Base-by-base conservation (phyloP, 2,797 vertebrate genomes). In the Perdix hodgsoniae region DNA sequence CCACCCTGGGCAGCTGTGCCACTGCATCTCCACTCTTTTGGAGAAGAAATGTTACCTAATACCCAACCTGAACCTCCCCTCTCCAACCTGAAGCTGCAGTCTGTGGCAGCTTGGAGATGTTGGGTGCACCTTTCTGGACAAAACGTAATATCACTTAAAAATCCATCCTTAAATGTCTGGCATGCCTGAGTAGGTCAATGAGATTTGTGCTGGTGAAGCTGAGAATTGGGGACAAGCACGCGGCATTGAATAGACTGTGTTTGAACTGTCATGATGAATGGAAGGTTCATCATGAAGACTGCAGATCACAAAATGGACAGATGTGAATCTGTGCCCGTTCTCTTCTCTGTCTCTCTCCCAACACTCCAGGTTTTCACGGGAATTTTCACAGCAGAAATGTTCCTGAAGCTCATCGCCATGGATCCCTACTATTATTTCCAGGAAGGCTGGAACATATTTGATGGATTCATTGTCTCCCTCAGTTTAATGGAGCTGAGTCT, bases 381-480 rank as follows among this genome's bases (percentile, higher is more conserved):
- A n/a, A 99, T 99, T 97, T 99, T 99, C 96, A 99, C 99, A 44
- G 99, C 98, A 5, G 99, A 99, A 97, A 99, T 99, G 99, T 99
- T 99, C 96, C 98, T 99, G 87, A 99, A 99, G 96, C 98, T 99
- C 75, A 95, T 99, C 66, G 99, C 99, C 70, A 99, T 99, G 99
- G 99, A 99, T 96, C 99, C 99, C 13, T 99, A 99, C 97, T 99
- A 99, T 97, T 99, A 99, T 96, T 99, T 99, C 95, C 99, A 99
- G 94, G 99, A 98, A 96, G 99, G 99, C 87, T 99, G 99, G 99
- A 99, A 99, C 97, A 99, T 99, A 97, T 99, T 99, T 95, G 99
- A 99, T 79, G 98, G 99, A 72, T 99, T 99, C 97, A 99, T 99
- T 63, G 99, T 99, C 91, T 99, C 99, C 82, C 98, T 99, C 97